These are phyloP conservation scores for Latrodectus elegans DNA, from an alignment of 2,888 invertebrate species.

Conservation along the genomic window DNA sequence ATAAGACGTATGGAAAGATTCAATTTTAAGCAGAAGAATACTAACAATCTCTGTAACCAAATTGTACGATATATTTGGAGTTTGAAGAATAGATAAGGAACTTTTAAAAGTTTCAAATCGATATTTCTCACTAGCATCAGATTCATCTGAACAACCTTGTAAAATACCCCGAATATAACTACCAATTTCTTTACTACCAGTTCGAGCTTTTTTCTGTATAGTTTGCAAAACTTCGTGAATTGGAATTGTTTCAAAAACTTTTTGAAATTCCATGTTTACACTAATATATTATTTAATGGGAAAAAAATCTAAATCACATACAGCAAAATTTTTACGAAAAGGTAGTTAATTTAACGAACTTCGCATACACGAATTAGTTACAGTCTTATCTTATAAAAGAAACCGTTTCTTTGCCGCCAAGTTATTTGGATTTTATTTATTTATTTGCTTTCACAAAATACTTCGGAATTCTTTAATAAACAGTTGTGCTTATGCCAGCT, in stretches of 20 bases:
- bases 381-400: no score
- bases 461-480: no score
- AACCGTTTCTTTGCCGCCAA: no score
- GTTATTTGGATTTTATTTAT: no score
- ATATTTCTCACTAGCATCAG: conserved; percentile 49
- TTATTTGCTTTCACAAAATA: no score
- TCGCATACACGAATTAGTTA: no score
- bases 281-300: not conserved
- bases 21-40: conserved; percentile 35
- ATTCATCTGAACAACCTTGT: conserved; percentile 33
- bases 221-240: conserved; percentile 42
- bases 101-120: conserved; percentile 50
- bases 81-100: conserved; percentile 34
- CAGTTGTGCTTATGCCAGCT: no score
- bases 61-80: conserved; percentile 20
- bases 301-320: no score
- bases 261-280: conserved; percentile 24
- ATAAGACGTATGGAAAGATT: conserved; percentile 40
- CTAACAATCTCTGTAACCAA: conserved; percentile 30
- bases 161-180: conserved; percentile 51
- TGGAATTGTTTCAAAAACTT: conserved; percentile 42
- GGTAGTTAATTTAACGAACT: no score
- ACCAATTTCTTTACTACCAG: conserved; percentile 41
- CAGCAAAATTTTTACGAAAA: no score
- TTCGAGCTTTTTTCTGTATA: conserved; percentile 43